Evolutionary conservation across 2,888 invertebrate species (phyloP), one percentile per base, ranked within the genome.

Genomic region (Malacosoma neustria): DNA sequence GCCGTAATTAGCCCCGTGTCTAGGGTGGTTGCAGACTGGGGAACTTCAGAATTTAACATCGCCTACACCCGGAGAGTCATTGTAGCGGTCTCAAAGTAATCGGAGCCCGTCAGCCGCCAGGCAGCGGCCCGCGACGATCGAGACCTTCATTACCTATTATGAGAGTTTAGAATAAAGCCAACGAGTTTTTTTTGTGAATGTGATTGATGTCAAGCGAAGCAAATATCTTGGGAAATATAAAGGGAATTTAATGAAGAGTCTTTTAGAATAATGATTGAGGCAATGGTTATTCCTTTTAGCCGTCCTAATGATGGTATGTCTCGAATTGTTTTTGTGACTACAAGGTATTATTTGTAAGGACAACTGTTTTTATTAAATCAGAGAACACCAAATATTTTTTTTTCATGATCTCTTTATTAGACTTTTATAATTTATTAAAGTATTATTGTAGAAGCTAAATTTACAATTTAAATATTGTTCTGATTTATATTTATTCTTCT

Each of bases 211-310:
- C 71, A 61, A 73, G 62, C 70, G 68, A 72, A 81, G 77, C 74
- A 82, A 84, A 84, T 81, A 82, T 81, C 84, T 77, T 71, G 72
- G 65, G 74, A 81, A 76, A 85, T 81, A 84, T 82, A 82, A 84
- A 84, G 84, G 81, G 84, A 85, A 80, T 84, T 82, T 84, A 82
- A 85, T 85, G 85, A 84, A 84, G 80, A 84, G 72, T 82, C 82
- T 82, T 85, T 82, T 82, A 81, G 81, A 84, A 84, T 82, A 81
- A 82, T 84, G 79, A 82, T 82, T 84, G 82, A 82, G 79, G 72
- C 73, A 82, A 84, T 76, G 81, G 81, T 81, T 82, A 82, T 84
- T 82, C 77, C 79, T 81, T 81, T 82, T 74, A 72, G 74, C 80
- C 66, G 54, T 68, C 62, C 71, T 82, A 81, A 82, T 84, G 79